Evolutionary conservation across 1,140 invertebrate species (phyloP), one percentile per base, ranked within the genome.

Genomic region (Drosophila sp.): DNA sequence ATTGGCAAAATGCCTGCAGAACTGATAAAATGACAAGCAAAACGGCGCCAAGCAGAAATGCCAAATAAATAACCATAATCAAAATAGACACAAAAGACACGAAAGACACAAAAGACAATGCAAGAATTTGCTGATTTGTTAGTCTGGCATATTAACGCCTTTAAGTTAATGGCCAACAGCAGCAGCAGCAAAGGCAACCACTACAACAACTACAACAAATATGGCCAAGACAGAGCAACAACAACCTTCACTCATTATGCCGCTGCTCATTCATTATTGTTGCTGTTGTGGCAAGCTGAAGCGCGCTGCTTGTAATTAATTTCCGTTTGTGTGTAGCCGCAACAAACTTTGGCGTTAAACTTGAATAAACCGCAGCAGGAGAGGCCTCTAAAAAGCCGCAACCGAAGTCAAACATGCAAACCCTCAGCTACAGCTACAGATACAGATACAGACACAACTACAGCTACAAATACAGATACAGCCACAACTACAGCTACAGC

Each of bases 281-380:
- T 76, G 63, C 36, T 59, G 74, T 34, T 82, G 79, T 46, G 75
- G 78, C 75, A 65, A 73, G 66, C 73, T 87, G 73, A 87, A 76
- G 72, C 78, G 57, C 82, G 83, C 83, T 80, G 79, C 83, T 89
- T 83, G 83, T 89, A 89, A 89, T 87, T 87, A 87, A 87, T 87
- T 89, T 89, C 76, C 79, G 83, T 89, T 87, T 89, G 83, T 83
- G 83, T 83, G 69, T 36, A 79, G 83, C 83, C 79, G 83, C 82
- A 87, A 46, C 70, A 74, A 87, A 87, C 64, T 79, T 81, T 62
- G 72, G 72, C 62, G 69, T 73, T 74, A 71, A 81, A 73, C 78
- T 76, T 81, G 76, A 87, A 76, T 73, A 81, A 87, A 72, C 82
- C 79, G 46, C 83, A 89, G 70, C 75, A 89, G 72, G 54, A 76